phyloP scores from a whole-genome alignment of 1,140 invertebrate genomes.

The Cotesia typhae region DNA sequence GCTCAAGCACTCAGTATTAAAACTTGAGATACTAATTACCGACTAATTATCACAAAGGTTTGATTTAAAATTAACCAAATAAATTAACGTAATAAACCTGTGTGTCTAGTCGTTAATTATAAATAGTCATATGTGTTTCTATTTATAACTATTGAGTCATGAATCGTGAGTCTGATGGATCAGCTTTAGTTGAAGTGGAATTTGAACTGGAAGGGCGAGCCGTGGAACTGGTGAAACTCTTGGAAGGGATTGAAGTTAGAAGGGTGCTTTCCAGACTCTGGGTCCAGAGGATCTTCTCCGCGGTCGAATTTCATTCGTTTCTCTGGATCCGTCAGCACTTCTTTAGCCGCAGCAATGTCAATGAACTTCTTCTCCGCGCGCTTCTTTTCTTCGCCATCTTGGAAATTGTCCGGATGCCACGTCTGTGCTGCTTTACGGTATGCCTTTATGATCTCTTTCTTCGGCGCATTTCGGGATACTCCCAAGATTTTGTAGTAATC shows the following conservation, averaged over 20 bases:
- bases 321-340: conserved; percentile 87
- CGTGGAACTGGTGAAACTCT: conserved; percentile 87
- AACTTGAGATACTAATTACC: too few species aligned
- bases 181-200: conserved; percentile 86
- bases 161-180: not conserved
- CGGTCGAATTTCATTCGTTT: conserved; percentile 93
- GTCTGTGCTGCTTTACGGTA: conserved; percentile 97
- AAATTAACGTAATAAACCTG: too few species aligned
- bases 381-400: conserved; percentile 90
- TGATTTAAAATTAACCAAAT: too few species aligned
- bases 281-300: conserved; percentile 97
- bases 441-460: conserved; percentile 94
- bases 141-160: not conserved
- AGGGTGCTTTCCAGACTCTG: conserved; percentile 78
- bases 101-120: too few species aligned
- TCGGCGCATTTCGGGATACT: conserved; percentile 85
- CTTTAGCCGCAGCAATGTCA: conserved; percentile 98
- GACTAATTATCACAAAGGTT: too few species aligned
- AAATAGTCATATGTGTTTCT: too few species aligned
- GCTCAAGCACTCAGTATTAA: too few species aligned
- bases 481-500: conserved; percentile 99
- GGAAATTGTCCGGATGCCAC: conserved; percentile 99
- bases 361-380: conserved; percentile 98
- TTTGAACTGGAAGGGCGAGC: conserved; percentile 92
- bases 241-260: conserved; percentile 81